phyloP scores from a whole-genome alignment of 2,797 vertebrate genomes.

The Leptatherina wallacei region DNA sequence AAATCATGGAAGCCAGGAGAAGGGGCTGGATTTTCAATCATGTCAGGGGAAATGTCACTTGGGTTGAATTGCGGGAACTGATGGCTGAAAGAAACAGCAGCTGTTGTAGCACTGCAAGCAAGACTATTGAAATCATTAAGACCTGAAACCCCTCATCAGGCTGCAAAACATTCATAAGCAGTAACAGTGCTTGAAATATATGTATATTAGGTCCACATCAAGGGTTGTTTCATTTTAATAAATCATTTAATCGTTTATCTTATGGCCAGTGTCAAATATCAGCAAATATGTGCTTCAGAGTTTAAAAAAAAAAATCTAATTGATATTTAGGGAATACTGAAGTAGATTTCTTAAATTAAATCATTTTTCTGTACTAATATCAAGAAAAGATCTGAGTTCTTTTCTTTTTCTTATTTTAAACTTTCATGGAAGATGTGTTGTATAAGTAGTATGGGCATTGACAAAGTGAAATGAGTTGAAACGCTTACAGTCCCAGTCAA shows the following conservation, averaged over 20 bases:
- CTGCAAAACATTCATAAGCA: background rate
- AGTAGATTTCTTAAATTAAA: background rate
- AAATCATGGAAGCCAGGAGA: background rate
- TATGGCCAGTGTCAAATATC: background rate
- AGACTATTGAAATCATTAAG: background rate
- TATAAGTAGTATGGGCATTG: background rate
- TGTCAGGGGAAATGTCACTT: conserved; percentile 17
- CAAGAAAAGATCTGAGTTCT: background rate
- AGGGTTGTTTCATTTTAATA: background rate
- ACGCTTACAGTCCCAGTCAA: background rate
- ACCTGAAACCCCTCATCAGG: background rate
- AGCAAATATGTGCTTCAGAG: background rate
- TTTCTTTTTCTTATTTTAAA: background rate
- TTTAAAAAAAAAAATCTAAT: too few relatives aligned
- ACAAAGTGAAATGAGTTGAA: conserved; percentile 1
- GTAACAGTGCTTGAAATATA: background rate
- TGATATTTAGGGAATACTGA: too few relatives aligned
- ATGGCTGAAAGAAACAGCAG: conserved; percentile 34
- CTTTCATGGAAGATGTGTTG: background rate
- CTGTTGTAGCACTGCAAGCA: background rate
- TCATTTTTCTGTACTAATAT: background rate
- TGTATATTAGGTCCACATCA: too few relatives aligned
- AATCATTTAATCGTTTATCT: background rate
- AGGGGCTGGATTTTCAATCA: background rate
- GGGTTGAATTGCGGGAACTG: conserved; percentile 41